Base-by-base conservation (phyloP, 2,797 vertebrate species). In the Cuculus canorus region DNA sequence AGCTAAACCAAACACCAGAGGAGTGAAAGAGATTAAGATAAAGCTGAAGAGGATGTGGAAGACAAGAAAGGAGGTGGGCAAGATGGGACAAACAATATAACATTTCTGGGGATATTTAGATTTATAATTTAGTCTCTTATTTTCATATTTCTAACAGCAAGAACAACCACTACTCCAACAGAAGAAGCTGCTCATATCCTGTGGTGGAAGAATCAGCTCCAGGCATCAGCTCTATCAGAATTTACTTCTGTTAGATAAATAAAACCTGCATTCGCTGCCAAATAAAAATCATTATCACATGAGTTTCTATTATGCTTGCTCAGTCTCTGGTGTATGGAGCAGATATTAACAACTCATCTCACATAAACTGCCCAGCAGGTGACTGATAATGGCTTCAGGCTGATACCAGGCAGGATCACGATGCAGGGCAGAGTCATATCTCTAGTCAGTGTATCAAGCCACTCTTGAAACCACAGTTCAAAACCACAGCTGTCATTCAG, bases 231-330 rank as follows among this genome's bases (percentile, higher is more conserved):
- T 83, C 10, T 27, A 86, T 65, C 69, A 90, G 41, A 83, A 71
- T 84, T 93, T 92, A 35, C 33, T 81, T 83, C 71, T 81, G 21
- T 30, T 89, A 59, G 71, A 81, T 68, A 85, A 82, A 87, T 65
- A 92, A 89, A 95, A 33, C 22, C 25, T 41, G 48, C 53, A 28
- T 78, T 76, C 96, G 23, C 61, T 91, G 57, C n/a, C 65, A 71
- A 87, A 83, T 81, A 86, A 78, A 86, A 86, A 63, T 68, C 17
- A 57, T 76, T 69, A 76, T 78, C 14, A 50, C 8, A 17, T 27
- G 76, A 73, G 17, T 75, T 93, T 41, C 52, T 65, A 13, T 59
- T 48, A 35, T 23, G 45, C 23, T 77, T 82, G 11, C 35, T 82
- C 35, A 39, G 21, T 69, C 45, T 90, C 52, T 75, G 6, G 54